Evolutionary conservation across 1,140 invertebrate genomes (phyloP).

Genomic region (Pseudomyrmex cubaensis): DNA sequence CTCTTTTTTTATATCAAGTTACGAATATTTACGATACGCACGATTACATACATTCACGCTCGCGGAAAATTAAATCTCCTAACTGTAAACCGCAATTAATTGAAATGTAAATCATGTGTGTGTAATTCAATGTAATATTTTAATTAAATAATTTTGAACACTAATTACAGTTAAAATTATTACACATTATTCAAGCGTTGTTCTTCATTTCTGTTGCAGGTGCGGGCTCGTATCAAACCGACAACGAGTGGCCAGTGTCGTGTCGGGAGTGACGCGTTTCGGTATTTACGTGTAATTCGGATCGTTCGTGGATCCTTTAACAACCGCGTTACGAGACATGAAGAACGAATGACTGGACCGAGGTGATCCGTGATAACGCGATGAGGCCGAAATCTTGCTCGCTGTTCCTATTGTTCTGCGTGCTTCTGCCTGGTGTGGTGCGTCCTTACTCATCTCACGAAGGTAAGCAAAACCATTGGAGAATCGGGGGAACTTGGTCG

Average conservation of each 20-base stretch:
- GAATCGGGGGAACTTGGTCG: constrained; percentile 27
- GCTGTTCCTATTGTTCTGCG: constrained; percentile 79
- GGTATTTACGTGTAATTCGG: constrained; percentile 1
- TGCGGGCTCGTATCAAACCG: constrained; percentile 33
- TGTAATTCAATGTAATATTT: too few relatives aligned
- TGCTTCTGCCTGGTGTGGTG: constrained; percentile 77
- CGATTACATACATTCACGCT: not conserved
- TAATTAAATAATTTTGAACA: too few relatives aligned
- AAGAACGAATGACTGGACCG: constrained; percentile 76
- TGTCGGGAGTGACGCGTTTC: constrained; percentile 24
- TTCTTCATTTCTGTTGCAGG: constrained; percentile 57
- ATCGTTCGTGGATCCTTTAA: not conserved
- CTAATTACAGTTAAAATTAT: not conserved
- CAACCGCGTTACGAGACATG: constrained; percentile 62
- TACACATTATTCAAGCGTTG: not conserved
- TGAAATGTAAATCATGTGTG: too few relatives aligned
- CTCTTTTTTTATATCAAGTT: not conserved
- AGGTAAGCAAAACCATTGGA: constrained; percentile 75
- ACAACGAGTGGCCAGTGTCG: constrained; percentile 22
- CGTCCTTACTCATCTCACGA: constrained; percentile 81
- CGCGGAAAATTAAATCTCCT: not conserved
- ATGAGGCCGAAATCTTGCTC: constrained; percentile 83
- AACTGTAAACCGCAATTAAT: not conserved
- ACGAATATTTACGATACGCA: constrained; percentile 4
- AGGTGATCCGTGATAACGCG: constrained; percentile 64